Evolutionary conservation across 2,113 vertebrate genomes (phyloP), one percentile per base, ranked within the genome.

Genomic region (Crotalus horridus): DNA sequence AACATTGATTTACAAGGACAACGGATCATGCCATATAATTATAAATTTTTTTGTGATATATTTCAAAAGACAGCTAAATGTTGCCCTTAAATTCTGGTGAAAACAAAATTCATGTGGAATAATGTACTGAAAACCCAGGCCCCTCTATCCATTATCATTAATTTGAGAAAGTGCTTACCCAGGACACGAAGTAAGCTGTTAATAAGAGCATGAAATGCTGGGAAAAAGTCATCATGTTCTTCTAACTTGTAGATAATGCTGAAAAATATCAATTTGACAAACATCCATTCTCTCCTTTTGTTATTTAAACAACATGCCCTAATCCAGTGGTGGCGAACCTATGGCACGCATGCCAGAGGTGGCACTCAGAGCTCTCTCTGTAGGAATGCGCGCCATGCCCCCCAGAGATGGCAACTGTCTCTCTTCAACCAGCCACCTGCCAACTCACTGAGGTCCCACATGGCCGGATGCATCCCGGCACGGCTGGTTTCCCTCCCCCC

Each of bases 221-320:
- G 98, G 85, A 99, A 99, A 96, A 99, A 99, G 93, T 98, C 97
- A 0, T 98, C 98, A 0, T 99, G 98, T 94, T 99, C 98, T 97
- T 98, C 97, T 91, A 99, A 95, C 93, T 98, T 99, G 92, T 85
- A 56, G 88, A 99, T 98, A 95, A 99, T 98, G 91, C 98, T 99
- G 97, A 89, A 97, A 95, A 0, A 39, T 7, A 64, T 48, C 12
- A 56, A 55, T 90, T 29, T 6, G 23, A 1, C 39, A 59, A 85
- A 88, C 10, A 46, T 56, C 53, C 48, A 61, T 86, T 92, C 13
- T 1, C 24, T 74, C n/a, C 48, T 17, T 81, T 58, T 43, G 43
- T 89, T 3, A 85, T 20, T 53, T 24, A 13, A 81, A 55, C 23
- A 56, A 89, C 69, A 81, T 39, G 39, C 39, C 39, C 39, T 39